These are phyloP conservation scores for Myrmophylax atrothorax DNA, from an alignment of 2,113 vertebrate genomes.

Conservation along the genomic window DNA sequence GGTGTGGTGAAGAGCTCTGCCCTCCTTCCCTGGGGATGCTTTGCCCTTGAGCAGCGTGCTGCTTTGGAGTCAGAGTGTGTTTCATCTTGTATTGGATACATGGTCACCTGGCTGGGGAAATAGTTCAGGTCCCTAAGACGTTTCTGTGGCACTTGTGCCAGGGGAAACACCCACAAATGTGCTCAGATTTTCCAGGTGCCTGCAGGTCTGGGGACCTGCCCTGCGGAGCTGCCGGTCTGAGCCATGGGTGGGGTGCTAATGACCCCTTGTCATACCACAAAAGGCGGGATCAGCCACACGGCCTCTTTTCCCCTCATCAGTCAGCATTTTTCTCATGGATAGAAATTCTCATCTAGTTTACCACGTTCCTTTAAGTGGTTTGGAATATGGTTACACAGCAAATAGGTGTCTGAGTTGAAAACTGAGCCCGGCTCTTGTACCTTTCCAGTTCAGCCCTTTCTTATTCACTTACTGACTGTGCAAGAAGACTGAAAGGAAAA, in stretches of 20 bases:
- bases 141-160: rapidly evolving
- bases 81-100: rapidly evolving
- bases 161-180: rapidly evolving
- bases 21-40: background rate
- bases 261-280: background rate
- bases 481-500: background rate
- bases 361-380: rapidly evolving
- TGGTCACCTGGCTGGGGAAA: background rate
- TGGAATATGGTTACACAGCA: rapidly evolving
- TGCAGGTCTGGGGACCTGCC: background rate
- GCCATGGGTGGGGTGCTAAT: background rate
- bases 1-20: background rate
- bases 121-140: rapidly evolving
- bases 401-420: background rate
- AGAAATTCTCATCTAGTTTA: background rate
- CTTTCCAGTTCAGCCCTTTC: background rate
- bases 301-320: background rate
- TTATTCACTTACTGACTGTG: background rate
- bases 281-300: background rate
- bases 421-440: background rate
- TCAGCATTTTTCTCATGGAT: background rate
- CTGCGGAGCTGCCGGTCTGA: background rate
- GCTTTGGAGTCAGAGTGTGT: background rate
- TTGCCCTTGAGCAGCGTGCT: background rate
- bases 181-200: background rate